phyloP scores from a whole-genome alignment of 2,113 vertebrate species.

The Phasianus colchicus region DNA sequence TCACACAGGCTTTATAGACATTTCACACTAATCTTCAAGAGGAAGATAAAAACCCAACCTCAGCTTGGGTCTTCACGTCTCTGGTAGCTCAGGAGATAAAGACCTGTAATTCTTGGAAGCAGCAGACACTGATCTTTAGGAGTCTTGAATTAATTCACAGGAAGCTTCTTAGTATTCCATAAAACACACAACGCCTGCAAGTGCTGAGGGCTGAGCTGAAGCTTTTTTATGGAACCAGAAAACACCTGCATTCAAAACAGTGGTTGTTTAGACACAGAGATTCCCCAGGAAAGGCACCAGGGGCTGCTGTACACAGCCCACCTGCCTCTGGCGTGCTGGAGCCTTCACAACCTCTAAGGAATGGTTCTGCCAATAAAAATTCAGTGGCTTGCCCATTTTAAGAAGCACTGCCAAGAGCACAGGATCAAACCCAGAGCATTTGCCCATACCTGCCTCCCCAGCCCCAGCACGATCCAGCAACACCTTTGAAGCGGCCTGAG shows the following conservation, averaged over 20 bases:
- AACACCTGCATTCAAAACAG: neutral
- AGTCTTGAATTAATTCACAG: slow-evolving; percentile 10
- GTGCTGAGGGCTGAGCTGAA: neutral
- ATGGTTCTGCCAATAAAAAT: neutral
- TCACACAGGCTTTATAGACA: neutral
- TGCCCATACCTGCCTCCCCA: slow-evolving; percentile 51
- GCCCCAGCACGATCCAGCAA: neutral
- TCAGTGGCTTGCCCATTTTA: slow-evolving; percentile 4
- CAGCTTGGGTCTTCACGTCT: neutral
- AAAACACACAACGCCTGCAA: neutral
- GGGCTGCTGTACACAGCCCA: neutral
- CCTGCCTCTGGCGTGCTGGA: neutral
- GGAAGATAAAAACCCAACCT: neutral
- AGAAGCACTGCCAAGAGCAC: slow-evolving; percentile 39
- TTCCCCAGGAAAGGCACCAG: neutral
- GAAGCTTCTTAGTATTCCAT: neutral
- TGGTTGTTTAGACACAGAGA: neutral
- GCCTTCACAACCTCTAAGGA: slow-evolving; percentile 9
- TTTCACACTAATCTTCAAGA: neutral
- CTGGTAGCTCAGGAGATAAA: neutral
- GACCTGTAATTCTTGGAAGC: neutral
- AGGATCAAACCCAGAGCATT: neutral
- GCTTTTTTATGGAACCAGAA: neutral
- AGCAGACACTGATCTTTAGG: slow-evolving; percentile 13
- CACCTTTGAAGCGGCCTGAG: neutral